Conservation (phyloP, 2,797 vertebrate species). For the Serranus cabrilla region DNA sequence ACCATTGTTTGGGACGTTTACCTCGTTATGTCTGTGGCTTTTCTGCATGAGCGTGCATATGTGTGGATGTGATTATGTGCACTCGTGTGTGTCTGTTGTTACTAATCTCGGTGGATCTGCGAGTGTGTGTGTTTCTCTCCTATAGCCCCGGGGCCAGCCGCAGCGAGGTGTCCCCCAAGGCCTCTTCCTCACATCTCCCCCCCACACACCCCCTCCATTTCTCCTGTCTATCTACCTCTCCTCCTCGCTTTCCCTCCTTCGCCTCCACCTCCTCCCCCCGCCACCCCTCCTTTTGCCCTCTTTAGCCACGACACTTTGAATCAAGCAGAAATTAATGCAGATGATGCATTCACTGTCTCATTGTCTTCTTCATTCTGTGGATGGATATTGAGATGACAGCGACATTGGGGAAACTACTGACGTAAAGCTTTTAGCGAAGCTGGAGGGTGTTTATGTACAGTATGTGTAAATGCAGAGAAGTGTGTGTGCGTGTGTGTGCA, state of each 20-base stretch:
- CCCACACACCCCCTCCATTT: constrained; percentile 7
- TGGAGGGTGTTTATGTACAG: constrained; percentile 54
- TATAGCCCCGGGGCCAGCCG: constrained; percentile 54
- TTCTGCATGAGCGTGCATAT: constrained; percentile 75
- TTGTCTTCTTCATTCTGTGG: constrained; percentile 63
- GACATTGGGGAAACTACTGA: constrained; percentile 61
- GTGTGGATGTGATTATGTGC: constrained; percentile 65
- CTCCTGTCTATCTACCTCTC: constrained; percentile 51
- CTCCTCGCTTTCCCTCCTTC: constrained; percentile 19
- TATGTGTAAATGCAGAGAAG: constrained; percentile 37
- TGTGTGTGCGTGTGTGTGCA: constrained; percentile 8
- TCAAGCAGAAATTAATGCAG: constrained; percentile 78
- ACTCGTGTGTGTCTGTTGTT: constrained; percentile 63
- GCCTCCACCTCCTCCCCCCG: neutral
- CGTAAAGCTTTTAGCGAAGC: constrained; percentile 66
- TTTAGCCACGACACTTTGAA: constrained; percentile 81
- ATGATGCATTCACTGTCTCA: constrained; percentile 78
- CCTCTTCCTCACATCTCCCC: constrained; percentile 35
- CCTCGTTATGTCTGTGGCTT: constrained; percentile 68
- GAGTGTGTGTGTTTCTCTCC: constrained; percentile 57
- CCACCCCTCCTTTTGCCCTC: constrained; percentile 79
- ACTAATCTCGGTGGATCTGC: constrained; percentile 65
- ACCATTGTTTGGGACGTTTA: constrained; percentile 61
- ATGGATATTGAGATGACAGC: constrained; percentile 68
- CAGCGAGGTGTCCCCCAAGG: constrained; percentile 63